Evolutionary conservation across 2,888 invertebrate species (phyloP).

Genomic region (Scaptomyza tumidula): DNA sequence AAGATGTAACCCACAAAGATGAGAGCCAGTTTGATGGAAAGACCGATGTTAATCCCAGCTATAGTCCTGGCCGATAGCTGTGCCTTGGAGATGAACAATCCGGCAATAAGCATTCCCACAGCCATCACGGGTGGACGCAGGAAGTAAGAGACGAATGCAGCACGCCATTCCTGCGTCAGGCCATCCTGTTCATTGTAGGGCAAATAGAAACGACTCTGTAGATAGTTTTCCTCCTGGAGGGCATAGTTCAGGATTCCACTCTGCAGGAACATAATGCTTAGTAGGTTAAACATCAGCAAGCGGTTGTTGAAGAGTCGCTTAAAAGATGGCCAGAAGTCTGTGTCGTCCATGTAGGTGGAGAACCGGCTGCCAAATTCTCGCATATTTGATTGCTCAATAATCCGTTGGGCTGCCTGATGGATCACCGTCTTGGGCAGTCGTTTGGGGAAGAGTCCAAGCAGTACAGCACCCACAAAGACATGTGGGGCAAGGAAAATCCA

Average conservation of each 20-base stretch:
- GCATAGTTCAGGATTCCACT: slow-evolving; percentile 86
- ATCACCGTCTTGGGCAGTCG: slow-evolving; percentile 86
- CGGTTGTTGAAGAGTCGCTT: slow-evolving; percentile 86
- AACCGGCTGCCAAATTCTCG: slow-evolving; percentile 77
- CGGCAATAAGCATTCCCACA: slow-evolving; percentile 85
- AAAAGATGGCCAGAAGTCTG: slow-evolving; percentile 85
- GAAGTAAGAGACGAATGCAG: slow-evolving; percentile 85
- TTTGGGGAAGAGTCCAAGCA: slow-evolving; percentile 86
- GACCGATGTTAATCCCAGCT: slow-evolving; percentile 85
- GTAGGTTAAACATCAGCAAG: slow-evolving; percentile 85
- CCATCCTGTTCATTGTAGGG: slow-evolving; percentile 85
- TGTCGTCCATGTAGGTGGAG: slow-evolving; percentile 82
- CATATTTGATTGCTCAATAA: slow-evolving; percentile 84
- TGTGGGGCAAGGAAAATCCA: slow-evolving; percentile 85
- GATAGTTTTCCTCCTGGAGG: slow-evolving; percentile 86
- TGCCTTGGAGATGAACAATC: slow-evolving; percentile 86
- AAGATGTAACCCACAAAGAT: slow-evolving; percentile 85
- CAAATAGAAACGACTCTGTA: slow-evolving; percentile 87
- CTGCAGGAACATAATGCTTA: slow-evolving; percentile 85
- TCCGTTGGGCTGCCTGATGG: slow-evolving; percentile 86
- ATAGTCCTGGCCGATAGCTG: slow-evolving; percentile 85
- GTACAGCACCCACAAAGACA: slow-evolving; percentile 85
- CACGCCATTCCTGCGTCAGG: slow-evolving; percentile 86
- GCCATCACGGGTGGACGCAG: slow-evolving; percentile 86
- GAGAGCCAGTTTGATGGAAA: slow-evolving; percentile 84